Base-by-base conservation (phyloP, 2,113 vertebrate genomes). In the Rhinopomastus cyanomelas region DNA sequence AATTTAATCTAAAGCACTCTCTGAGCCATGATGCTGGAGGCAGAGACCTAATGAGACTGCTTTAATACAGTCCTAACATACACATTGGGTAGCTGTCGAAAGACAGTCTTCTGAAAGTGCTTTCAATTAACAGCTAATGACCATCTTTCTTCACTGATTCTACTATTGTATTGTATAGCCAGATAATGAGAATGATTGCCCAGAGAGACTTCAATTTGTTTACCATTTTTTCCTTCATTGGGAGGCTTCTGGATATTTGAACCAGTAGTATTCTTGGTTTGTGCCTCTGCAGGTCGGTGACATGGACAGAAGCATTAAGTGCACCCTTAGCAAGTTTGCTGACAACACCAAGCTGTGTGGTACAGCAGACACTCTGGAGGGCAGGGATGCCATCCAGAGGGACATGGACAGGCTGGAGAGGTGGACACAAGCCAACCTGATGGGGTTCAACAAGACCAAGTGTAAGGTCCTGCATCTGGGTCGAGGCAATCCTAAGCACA, bases 101-200 rank as follows among this genome's bases (percentile, higher is more conserved):
- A 92, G 73, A 51, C 25, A 57, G 80, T 72, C 88, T 87, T 76
- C 66, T 76, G 55, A 73, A 95, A 95, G 81, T 87, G 69, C 69
- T 59, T 91, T 90, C 60, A 67, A 86, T 94, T 94, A 95, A 69
- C 66, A 65, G 62, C 83, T 92, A 94, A 95, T 87, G 86, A 84
- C 46, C 88, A 39, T 39, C 56, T 81, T 94, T 81, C 60, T 85
- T 62, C 2, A 2, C 26, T 85, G 75, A 62, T 77, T 89, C 29
- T 85, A 42, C 84, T 2, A 0, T 75, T 88, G 57, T 90, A 65
- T 81, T 89, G 18, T 88, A 17, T 25, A 84, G 61, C 30, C 85
- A 90, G 66, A 86, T 95, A 91, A 95, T 68, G 80, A 88, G 57
- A 88, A 37, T 81, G 46, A 68, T 94, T 85, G 75, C 34, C 32